Evolutionary conservation across 2,797 vertebrate species (phyloP).

Genomic region (Danio tinwini): DNA sequence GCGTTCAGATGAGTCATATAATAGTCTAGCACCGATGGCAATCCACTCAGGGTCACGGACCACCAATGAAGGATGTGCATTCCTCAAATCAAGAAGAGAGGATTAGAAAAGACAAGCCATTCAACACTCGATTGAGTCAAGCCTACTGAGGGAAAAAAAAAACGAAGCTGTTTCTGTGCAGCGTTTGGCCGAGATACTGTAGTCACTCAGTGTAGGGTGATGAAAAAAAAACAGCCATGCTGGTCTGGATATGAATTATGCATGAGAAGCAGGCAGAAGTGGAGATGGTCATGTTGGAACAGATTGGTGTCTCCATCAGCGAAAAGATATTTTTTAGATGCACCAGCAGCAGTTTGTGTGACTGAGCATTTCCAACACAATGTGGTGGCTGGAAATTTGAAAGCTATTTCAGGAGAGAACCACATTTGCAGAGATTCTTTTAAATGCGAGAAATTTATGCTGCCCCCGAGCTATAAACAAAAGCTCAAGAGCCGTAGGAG

Average conservation of each 20-base stretch:
- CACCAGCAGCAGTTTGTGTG: constrained; percentile 44
- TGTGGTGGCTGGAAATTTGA: constrained; percentile 21
- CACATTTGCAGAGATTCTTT: background rate
- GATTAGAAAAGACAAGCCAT: constrained; percentile 24
- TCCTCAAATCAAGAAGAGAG: constrained; percentile 12
- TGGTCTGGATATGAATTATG: constrained; percentile 47
- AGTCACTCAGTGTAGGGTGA: constrained; percentile 24
- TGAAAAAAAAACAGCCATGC: constrained; percentile 20
- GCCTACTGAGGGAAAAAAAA: background rate
- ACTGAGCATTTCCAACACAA: constrained; percentile 41
- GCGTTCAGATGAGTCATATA: constrained; percentile 45
- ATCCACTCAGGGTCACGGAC: constrained; percentile 35
- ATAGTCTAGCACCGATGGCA: constrained; percentile 36
- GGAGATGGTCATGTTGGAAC: constrained; percentile 43
- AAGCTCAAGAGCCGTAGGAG: constrained; percentile 6
- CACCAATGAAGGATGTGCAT: constrained; percentile 27
- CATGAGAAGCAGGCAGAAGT: constrained; percentile 32
- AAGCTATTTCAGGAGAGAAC: constrained; percentile 23
- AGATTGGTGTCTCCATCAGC: constrained; percentile 50
- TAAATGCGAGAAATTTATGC: constrained; percentile 12
- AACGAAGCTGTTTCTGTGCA: background rate
- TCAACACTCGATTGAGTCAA: constrained; percentile 12
- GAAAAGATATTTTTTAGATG: constrained; percentile 34
- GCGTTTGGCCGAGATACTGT: constrained; percentile 1
- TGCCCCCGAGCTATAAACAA: constrained; percentile 25